Conservation (phyloP, 2,113 vertebrate species). For the Murina feae region DNA sequence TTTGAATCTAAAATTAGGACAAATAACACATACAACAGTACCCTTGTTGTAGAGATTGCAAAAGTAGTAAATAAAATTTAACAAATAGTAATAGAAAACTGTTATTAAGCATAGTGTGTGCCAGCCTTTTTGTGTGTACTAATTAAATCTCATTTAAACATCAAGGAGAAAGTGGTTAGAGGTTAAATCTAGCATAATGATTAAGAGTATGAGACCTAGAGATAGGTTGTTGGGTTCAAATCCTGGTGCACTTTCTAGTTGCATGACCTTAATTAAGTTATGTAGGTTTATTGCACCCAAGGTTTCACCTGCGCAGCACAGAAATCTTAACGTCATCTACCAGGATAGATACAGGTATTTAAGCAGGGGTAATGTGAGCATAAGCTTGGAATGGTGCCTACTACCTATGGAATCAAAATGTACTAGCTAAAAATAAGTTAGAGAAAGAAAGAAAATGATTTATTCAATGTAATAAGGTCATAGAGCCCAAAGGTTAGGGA, state of each 20-base stretch:
- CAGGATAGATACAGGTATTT: background rate
- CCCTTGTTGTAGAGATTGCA: background rate
- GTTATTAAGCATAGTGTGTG: no score
- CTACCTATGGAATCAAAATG: background rate
- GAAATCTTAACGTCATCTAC: background rate
- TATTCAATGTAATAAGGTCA: background rate
- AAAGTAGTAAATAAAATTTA: background rate
- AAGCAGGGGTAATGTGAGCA: background rate
- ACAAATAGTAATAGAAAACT: background rate
- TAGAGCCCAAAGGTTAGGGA: background rate
- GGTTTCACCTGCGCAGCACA: background rate
- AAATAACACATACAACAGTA: background rate
- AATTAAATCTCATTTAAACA: background rate
- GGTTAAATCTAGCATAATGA: no score
- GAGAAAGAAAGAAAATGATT: background rate
- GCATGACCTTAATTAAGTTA: background rate
- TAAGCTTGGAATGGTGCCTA: background rate
- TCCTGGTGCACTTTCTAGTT: background rate
- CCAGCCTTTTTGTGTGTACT: background rate
- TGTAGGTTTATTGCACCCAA: background rate
- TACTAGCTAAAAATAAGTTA: background rate
- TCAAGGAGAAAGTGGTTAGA: background rate
- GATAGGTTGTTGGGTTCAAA: fast-evolving
- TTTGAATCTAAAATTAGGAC: background rate
- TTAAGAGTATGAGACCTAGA: background rate